Evolutionary conservation across 2,888 invertebrate genomes (phyloP).

Genomic region (Agrochola litura): DNA sequence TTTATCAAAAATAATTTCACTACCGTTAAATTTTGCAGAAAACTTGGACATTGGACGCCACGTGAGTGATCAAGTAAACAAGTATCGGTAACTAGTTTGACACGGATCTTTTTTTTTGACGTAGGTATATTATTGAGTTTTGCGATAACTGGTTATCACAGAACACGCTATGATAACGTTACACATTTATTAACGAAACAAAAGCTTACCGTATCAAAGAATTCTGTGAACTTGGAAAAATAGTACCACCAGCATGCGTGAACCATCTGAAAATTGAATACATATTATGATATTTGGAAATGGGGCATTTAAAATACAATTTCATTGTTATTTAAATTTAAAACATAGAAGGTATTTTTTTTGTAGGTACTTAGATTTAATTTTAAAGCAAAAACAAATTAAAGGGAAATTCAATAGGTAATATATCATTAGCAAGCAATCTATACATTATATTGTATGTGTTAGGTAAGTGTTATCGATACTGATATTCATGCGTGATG

Average conservation of each 20-base stretch:
- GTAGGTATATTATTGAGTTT: constrained; percentile 17
- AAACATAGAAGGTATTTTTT: background rate
- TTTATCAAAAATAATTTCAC: background rate
- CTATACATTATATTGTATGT: constrained; percentile 21
- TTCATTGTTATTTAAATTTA: constrained; percentile 4
- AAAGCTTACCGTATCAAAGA: constrained; percentile 97
- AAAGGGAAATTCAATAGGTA: constrained; percentile 27
- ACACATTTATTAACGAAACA: constrained; percentile 9
- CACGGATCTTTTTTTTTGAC: constrained; percentile 29
- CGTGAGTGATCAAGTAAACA: constrained; percentile 15
- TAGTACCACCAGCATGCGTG: constrained; percentile 99
- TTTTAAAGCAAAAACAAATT: constrained; percentile 1
- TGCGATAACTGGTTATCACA: constrained; percentile 35
- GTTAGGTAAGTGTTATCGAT: constrained; percentile 46
- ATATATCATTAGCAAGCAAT: constrained; percentile 26
- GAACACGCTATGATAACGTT: constrained; percentile 25
- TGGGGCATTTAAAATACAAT: constrained; percentile 3
- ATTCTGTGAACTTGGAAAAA: constrained; percentile 98
- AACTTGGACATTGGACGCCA: constrained; percentile 10
- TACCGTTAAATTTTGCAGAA: background rate
- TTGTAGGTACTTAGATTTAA: background rate
- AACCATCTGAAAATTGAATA: constrained; percentile 94
- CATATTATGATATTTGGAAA: constrained; percentile 20
- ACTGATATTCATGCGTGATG: constrained; percentile 48
- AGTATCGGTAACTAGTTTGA: constrained; percentile 12